phyloP scores from a whole-genome alignment of 2,113 vertebrate genomes.

The Dinomys branickii region DNA sequence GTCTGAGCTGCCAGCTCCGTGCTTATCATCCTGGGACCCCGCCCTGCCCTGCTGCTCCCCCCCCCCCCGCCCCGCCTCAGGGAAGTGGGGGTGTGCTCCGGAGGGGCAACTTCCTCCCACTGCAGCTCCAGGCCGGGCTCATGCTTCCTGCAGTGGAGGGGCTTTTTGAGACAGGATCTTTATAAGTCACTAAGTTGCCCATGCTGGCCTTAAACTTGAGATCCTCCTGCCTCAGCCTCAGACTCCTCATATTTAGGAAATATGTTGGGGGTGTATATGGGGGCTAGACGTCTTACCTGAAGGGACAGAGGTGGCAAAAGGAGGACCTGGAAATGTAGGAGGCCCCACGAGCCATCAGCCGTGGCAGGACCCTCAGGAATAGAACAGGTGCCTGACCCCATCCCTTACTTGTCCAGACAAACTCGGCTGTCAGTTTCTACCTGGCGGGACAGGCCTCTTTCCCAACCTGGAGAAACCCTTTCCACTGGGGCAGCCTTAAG shows the following conservation, averaged over 20 bases:
- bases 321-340: background rate
- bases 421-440: background rate
- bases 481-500: background rate
- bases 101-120: background rate
- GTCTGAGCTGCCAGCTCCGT: constrained; percentile 75
- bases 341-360: background rate
- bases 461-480: too few relatives aligned
- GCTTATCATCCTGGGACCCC: constrained; percentile 56
- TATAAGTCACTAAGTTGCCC: background rate
- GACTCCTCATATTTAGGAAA: background rate
- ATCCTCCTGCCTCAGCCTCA: background rate
- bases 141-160: background rate
- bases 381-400: background rate
- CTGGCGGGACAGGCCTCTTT: background rate
- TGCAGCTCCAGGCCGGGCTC: background rate
- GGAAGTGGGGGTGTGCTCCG: background rate
- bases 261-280: background rate
- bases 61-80: background rate
- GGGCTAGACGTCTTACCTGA: background rate
- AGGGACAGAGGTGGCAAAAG: background rate
- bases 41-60: constrained; percentile 61
- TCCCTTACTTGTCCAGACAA: background rate
- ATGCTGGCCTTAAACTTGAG: background rate
- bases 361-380: background rate
- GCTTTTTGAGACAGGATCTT: background rate